Percentiles rank a stretch among this genome's conserved stretches.
Conservation (phyloP, 2,113 vertebrate species). For the Catharus minimus region DNA sequence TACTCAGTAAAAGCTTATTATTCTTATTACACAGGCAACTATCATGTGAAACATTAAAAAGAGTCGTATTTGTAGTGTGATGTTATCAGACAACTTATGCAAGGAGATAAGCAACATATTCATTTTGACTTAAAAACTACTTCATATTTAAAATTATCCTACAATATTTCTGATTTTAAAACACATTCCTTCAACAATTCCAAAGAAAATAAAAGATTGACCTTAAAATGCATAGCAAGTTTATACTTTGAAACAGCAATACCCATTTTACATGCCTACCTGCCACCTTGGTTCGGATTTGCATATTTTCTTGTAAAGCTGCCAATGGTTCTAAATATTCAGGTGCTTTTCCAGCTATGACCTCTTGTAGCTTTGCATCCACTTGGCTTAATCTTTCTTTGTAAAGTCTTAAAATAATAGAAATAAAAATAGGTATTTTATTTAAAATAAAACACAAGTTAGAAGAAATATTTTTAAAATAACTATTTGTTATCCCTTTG, state of each 20-base stretch:
- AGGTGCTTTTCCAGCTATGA: conserved; percentile 94
- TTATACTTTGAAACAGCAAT: conserved; percentile 23
- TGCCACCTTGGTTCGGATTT: conserved; percentile 97
- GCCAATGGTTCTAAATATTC: conserved; percentile 97
- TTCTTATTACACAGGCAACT: background rate
- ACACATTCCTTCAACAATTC: background rate
- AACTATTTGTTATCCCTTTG: background rate
- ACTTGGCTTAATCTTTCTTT: conserved; percentile 97
- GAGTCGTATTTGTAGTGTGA: rapidly evolving
- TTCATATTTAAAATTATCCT: background rate
- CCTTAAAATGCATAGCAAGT: conserved; percentile 1
- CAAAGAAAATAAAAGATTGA: background rate
- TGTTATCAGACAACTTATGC: background rate
- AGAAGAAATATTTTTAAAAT: background rate
- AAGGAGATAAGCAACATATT: background rate
- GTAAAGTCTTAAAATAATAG: conserved; percentile 85
- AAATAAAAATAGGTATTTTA: conserved; percentile 30
- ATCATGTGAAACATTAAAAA: background rate
- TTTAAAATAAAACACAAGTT: conserved; percentile 15
- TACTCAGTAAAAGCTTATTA: background rate
- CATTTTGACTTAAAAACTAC: background rate
- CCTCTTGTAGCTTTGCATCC: conserved; percentile 97
- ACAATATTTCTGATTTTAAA: background rate
- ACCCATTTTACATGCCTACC: conserved; percentile 76
- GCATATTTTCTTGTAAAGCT: conserved; percentile 98